A percentile compares a stretch with the other conserved stretches of the same genome.
Conservation (phyloP, 2,113 vertebrate genomes). For the Plecturocebus donacophilus region DNA sequence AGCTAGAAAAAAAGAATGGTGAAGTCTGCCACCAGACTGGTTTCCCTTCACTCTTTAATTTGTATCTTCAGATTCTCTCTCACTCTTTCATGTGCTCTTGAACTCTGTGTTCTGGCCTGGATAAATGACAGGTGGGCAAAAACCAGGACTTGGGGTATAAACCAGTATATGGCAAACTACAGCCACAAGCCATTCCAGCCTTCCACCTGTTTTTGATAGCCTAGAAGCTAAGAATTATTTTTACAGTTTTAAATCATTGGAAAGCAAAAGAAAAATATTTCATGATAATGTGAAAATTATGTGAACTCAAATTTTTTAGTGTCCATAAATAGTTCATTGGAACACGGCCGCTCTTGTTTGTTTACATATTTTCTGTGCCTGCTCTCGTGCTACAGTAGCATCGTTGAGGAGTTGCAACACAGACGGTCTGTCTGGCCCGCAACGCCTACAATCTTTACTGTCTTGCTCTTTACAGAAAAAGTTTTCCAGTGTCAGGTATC, state of each 20-base stretch:
- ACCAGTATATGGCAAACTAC: background rate
- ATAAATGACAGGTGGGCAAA: background rate
- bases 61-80: background rate
- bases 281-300: background rate
- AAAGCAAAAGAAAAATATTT: conserved; percentile 12
- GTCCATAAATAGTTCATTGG: background rate
- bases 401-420: background rate
- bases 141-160: background rate
- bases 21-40: background rate
- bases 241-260: background rate
- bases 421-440: background rate
- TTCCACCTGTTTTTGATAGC: background rate
- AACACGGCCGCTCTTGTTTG: background rate
- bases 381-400: accelerated
- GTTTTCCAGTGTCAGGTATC: background rate
- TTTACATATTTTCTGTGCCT: accelerated
- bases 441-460: background rate
- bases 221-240: background rate
- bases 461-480: background rate
- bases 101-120: background rate
- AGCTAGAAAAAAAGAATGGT: background rate
- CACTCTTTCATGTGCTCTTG: background rate
- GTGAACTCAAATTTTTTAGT: background rate
- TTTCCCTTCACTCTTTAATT: background rate
- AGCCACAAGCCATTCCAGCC: background rate